Conservation (phyloP, 1,140 invertebrate species). For the Eufriesea mexicana region DNA sequence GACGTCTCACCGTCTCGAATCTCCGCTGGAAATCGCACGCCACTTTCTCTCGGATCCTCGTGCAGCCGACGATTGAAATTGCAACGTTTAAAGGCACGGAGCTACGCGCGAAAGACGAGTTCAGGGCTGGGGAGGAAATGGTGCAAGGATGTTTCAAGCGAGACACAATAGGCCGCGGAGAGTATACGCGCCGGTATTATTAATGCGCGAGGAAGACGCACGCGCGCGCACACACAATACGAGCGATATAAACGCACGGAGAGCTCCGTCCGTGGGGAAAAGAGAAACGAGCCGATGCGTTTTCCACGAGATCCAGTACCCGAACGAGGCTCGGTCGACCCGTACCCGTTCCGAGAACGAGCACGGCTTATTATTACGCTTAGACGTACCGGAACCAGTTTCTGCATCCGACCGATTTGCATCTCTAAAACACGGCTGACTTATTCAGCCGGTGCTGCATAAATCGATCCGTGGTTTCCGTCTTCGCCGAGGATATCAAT, state of each 20-base stretch:
- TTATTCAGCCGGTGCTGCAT: constrained; percentile 2
- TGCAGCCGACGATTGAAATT: background rate
- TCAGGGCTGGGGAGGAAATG: background rate
- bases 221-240: no score
- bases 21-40: background rate
- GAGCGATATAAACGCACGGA: constrained; percentile 23
- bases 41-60: no score
- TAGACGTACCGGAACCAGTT: constrained; percentile 34
- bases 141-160: background rate
- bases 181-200: no score
- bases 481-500: background rate
- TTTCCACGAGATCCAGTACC: constrained; percentile 39
- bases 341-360: constrained; percentile 32
- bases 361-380: constrained; percentile 43
- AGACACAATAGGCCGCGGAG: background rate
- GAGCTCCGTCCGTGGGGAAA: constrained; percentile 2
- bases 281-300: constrained; percentile 24
- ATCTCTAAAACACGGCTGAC: constrained; percentile 1
- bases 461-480: background rate
- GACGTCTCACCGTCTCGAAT: no score
- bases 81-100: background rate
- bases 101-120: no score
- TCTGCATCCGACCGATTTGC: constrained; percentile 25
- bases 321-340: background rate
- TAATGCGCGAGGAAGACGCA: constrained; percentile 8